Evolutionary conservation across 2,888 invertebrate species (phyloP).

Genomic region (Ariolimax columbianus): DNA sequence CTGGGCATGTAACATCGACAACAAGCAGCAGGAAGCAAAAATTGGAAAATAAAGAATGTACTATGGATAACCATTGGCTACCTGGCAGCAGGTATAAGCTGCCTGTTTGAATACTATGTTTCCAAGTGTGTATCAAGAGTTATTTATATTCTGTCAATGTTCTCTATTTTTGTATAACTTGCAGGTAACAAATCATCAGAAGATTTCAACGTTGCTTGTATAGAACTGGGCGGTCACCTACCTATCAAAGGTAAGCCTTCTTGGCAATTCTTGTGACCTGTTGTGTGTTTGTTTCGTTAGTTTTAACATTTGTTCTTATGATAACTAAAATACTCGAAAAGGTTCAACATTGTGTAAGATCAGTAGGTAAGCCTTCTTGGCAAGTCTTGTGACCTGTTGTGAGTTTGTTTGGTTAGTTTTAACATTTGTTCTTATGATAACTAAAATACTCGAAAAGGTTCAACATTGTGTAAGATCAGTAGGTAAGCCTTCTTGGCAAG

Average conservation of each 20-base stretch:
- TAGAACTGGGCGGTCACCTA: conserved; percentile 88
- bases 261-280: not conserved
- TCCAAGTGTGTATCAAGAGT: no score
- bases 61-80: no score
- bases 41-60: no score
- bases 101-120: no score
- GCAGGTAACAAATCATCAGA: conserved; percentile 62
- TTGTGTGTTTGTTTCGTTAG: not conserved
- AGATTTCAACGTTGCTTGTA: conserved; percentile 84
- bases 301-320: no score
- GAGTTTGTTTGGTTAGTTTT: no score
- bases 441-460: conserved; percentile 69
- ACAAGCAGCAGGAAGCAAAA: no score
- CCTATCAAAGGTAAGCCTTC: conserved; percentile 81
- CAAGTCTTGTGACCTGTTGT: not conserved
- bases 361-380: conserved; percentile 80
- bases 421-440: no score
- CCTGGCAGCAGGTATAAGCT: no score
- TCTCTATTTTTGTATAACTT: not conserved
- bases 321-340: conserved; percentile 67
- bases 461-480: conserved; percentile 87
- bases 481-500: conserved; percentile 64
- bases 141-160: no score
- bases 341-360: conserved; percentile 84
- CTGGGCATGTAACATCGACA: no score